phyloP scores from a whole-genome alignment of 1,140 invertebrate genomes.

The Pinna nobilis region DNA sequence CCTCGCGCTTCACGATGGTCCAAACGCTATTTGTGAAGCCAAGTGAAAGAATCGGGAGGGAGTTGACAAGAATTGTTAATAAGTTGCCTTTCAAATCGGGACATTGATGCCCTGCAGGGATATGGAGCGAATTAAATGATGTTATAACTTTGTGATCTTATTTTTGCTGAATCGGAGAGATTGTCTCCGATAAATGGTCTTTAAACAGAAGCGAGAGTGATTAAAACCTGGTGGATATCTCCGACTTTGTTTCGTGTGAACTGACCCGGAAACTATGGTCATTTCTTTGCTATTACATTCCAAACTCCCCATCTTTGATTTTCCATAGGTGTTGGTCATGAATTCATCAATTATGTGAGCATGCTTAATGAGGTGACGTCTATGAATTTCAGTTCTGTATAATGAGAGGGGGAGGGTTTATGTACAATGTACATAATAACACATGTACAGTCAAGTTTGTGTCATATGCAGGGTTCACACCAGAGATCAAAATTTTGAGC shows the following conservation, averaged over 20 bases:
- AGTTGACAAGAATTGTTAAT: background rate
- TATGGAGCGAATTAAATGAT: background rate
- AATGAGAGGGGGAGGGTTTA: too few relatives aligned
- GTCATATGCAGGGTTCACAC: too few relatives aligned
- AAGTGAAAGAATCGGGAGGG: background rate
- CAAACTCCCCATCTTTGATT: too few relatives aligned
- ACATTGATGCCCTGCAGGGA: background rate
- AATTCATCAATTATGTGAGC: too few relatives aligned
- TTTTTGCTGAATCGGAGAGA: background rate
- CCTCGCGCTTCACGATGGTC: background rate
- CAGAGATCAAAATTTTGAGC: too few relatives aligned
- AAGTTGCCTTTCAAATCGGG: conserved; percentile 13
- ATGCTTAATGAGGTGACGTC: too few relatives aligned
- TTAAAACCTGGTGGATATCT: background rate
- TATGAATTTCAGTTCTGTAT: too few relatives aligned
- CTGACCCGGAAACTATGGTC: conserved; percentile 5
- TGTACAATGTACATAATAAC: too few relatives aligned
- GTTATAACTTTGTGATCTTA: background rate
- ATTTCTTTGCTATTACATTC: background rate
- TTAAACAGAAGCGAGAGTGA: conserved; percentile 16
- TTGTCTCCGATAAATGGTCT: background rate
- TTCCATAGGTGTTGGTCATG: too few relatives aligned
- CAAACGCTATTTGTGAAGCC: background rate
- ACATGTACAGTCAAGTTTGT: too few relatives aligned
- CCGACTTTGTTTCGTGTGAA: conserved; percentile 6